Percentiles rank a stretch among this genome's conserved stretches.
phyloP scores from a whole-genome alignment of 2,113 vertebrate species.

The Rhagologus leucostigma region DNA sequence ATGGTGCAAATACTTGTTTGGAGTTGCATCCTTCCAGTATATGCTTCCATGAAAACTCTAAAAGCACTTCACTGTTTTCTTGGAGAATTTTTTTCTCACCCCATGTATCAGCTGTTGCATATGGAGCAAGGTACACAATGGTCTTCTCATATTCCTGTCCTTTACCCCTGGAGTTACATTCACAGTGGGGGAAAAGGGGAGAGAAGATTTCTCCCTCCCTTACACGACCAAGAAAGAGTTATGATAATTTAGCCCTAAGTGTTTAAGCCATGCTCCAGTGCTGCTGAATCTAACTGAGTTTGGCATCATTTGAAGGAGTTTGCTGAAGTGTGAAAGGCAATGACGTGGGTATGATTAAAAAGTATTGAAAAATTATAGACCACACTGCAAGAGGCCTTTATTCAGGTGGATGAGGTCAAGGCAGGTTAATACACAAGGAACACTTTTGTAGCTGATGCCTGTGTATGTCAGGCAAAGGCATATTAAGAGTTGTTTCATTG shows the following conservation, averaged over 20 bases:
- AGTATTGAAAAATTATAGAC: conserved; percentile 28
- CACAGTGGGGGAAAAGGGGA: neutral
- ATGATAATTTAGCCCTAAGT: conserved; percentile 31
- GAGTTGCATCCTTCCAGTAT: neutral
- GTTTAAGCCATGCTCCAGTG: conserved; percentile 24
- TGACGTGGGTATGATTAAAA: conserved; percentile 28
- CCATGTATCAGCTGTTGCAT: neutral
- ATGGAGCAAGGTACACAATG: neutral
- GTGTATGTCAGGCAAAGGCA: neutral
- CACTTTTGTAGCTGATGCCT: neutral
- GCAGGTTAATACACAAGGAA: neutral
- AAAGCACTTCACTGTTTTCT: neutral
- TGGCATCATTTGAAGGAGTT: conserved; percentile 57
- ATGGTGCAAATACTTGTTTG: neutral
- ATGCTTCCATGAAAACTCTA: neutral
- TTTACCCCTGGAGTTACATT: neutral
- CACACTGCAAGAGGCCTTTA: neutral
- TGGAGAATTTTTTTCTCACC: neutral
- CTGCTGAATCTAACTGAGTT: conserved; percentile 26
- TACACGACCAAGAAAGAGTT: neutral
- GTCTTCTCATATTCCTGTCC: neutral
- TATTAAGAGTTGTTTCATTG: neutral
- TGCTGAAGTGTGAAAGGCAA: conserved; percentile 53
- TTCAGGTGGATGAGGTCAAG: conserved; percentile 13
- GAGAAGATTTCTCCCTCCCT: neutral